Base-by-base conservation (phyloP, 92 coral and sea anemone species). In the Heliopora coerulea region DNA sequence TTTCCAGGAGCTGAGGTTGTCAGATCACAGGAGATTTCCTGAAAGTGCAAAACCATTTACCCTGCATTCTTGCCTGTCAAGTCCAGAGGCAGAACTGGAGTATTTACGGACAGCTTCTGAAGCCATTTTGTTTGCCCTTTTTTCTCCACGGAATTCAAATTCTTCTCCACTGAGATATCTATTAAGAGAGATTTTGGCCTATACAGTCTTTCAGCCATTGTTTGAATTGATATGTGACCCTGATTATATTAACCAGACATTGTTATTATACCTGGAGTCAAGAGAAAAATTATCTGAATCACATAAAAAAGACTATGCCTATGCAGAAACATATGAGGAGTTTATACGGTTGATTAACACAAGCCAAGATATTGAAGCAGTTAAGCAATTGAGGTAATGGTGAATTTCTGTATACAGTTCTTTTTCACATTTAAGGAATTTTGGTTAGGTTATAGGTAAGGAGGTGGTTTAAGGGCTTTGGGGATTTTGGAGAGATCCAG, bases 251-350 rank as follows among this genome's bases (percentile, higher is more conserved):
- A 87, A 93, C 57, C 93, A 93, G 65, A 90, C 96, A 15, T 79
- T 93, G 62, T 73, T 93, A 33, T 79, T 84, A 49, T 90, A 93
- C 28, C 72, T 93, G 60, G 98, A 93, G 54, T 88, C 98, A 3
- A 93, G 84, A 52, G 96, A 93, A 65, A 90, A 91, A 1, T 80
- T 93, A 24, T 65, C 98, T 12, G 98, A 89, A 19, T 84, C 91
- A 49, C 98, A 93, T 75, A 93, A 93, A 78, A 96, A 92, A 63
- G 95, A 96, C 13, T 93, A 93, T 87, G 98, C 98, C 17, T 93
- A 93, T 88, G 98, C 98, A 33, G 98, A 93, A 75, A 93, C 98
- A 10, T 93, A 93, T 58, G 98, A 93, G 78, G 98, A 93, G 54
- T 93, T 93, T 44, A 93, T 93, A 25, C 82, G 90, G 59, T 83